Evolutionary conservation across 2,113 vertebrate species (phyloP).

Genomic region (Pionites leucogaster): DNA sequence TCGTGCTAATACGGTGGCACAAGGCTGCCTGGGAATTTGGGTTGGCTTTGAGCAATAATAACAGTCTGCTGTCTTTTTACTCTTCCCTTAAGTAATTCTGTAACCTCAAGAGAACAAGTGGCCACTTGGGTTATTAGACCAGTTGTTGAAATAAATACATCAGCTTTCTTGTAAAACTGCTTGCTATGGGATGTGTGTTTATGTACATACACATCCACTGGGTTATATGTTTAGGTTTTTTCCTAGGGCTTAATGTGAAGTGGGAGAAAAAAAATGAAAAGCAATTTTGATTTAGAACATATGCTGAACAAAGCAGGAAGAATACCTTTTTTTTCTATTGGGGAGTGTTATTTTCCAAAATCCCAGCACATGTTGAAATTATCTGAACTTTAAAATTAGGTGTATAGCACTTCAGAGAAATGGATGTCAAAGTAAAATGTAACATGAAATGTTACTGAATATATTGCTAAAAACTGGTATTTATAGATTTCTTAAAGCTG

Average conservation of each 20-base stretch:
- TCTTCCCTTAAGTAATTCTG: background rate
- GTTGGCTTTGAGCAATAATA: background rate
- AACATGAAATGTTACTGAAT: background rate
- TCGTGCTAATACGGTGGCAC: rapidly evolving
- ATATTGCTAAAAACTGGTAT: background rate
- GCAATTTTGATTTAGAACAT: background rate
- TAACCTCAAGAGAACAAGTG: background rate
- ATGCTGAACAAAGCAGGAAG: background rate
- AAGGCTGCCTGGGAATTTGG: background rate
- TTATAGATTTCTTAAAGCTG: background rate
- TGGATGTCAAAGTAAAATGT: background rate
- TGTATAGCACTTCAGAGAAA: background rate
- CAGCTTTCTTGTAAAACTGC: background rate
- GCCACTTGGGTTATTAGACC: background rate
- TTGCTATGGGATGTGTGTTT: background rate
- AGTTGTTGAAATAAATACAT: background rate
- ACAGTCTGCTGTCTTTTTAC: background rate
- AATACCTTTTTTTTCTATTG: background rate
- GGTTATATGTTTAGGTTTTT: background rate
- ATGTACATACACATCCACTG: background rate
- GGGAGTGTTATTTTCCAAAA: background rate
- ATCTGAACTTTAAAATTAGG: background rate
- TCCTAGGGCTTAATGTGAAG: background rate
- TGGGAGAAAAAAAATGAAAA: background rate
- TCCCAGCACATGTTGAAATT: background rate